phyloP scores from a whole-genome alignment of 92 coral and sea anemone species.

The Porites divaricata region DNA sequence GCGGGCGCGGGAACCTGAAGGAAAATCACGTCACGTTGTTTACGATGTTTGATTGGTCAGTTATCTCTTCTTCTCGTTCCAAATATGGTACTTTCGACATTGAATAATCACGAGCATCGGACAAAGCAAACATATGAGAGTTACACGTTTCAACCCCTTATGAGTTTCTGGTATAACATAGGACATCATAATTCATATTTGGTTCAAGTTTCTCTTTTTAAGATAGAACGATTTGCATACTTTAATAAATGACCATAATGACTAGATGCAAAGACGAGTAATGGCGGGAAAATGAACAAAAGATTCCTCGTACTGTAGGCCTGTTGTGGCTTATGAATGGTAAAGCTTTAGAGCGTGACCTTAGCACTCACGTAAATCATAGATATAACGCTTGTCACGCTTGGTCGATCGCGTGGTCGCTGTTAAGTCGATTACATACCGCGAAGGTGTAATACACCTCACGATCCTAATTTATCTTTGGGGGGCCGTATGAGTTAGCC shows the following conservation, averaged over 20 bases:
- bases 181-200: not conserved
- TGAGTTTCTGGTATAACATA: not conserved
- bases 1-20: no score
- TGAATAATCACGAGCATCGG: no score
- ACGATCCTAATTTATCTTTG: not conserved
- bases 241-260: no score
- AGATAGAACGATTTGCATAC: no score
- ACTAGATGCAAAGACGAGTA: not conserved
- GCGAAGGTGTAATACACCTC: not conserved
- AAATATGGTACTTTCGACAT: no score
- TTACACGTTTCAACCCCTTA: no score
- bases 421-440: not conserved
- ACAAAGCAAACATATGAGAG: no score
- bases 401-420: not conserved
- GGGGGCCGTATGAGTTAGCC: not conserved
- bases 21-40: no score
- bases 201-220: no score
- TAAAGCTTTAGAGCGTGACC: slow-evolving; percentile 8
- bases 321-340: not conserved
- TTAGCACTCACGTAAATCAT: slow-evolving; percentile 3
- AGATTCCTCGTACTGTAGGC: not conserved
- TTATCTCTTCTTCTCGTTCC: no score
- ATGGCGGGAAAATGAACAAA: not conserved
- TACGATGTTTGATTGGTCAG: no score
- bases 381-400: not conserved